These are phyloP conservation scores for Pseudolaguvia tuberculata DNA, from an alignment of 2,113 vertebrate genomes.

Conservation along the genomic window DNA sequence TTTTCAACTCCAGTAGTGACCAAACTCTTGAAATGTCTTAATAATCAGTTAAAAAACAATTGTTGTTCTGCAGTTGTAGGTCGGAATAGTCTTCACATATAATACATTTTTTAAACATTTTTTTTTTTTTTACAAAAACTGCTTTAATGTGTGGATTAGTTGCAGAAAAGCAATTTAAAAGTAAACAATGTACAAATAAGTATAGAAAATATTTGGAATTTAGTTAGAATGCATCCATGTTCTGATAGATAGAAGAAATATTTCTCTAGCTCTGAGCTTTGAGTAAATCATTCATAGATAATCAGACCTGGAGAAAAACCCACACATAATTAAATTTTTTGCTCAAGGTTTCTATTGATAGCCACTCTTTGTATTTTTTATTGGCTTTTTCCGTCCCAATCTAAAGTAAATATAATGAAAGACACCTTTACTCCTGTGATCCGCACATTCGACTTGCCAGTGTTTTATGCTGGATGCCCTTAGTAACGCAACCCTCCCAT, in stretches of 20 bases:
- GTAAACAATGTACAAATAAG: too few species aligned
- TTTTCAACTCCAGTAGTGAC: neutral
- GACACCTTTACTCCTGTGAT: too few species aligned
- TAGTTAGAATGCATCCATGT: neutral
- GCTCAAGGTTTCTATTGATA: neutral
- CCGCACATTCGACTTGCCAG: too few species aligned
- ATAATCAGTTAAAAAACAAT: neutral
- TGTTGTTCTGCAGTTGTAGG: too few species aligned
- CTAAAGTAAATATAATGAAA: too few species aligned
- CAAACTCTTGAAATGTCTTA: neutral
- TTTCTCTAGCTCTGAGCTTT: neutral
- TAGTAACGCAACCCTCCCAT: too few species aligned
- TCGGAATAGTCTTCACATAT: neutral
- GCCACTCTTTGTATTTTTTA: neutral
- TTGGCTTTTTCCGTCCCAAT: too few species aligned
- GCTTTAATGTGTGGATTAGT: too few species aligned
- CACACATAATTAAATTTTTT: constrained; percentile 39
- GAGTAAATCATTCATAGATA: constrained; percentile 10
- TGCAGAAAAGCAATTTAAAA: too few species aligned
- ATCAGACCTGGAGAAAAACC: constrained; percentile 14
- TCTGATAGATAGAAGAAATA: neutral
- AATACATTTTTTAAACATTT: too few species aligned
- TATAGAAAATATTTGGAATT: too few species aligned
- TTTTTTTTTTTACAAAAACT: neutral
- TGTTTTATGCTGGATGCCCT: too few species aligned